Evolutionary conservation across 2,113 vertebrate genomes (phyloP), one percentile per base, ranked within the genome.

Genomic region (Plectropomus leopardus): DNA sequence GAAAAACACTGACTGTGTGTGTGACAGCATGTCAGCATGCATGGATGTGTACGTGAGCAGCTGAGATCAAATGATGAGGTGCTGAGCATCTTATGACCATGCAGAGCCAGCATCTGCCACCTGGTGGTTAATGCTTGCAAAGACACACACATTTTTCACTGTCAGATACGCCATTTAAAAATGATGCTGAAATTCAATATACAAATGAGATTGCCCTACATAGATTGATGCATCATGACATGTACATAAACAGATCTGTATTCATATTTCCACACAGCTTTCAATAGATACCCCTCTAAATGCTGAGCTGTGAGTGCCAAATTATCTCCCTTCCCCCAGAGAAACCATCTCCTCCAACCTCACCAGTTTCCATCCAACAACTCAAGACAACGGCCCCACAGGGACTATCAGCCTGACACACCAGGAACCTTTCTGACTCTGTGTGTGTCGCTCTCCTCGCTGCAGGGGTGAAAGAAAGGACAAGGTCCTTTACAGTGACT

Each of bases 61-160:
- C 61, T 72, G n/a, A 61, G 70, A 72, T 68, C 75, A 60, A 54
- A 78, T 67, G 64, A 32, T 47, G 59, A 54, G 30, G 30, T 6
- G 28, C 42, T 58, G 0, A 60, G 14, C 48, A 28, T 84, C 42
- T 75, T 15, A 28, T 67, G 44, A 72, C 68, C 47, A 16, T 51
- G 69, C 72, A 83, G 88, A 70, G 72, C 82, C 24, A 55, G 2
- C 55, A 71, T 55, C 61, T 86, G 91, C 92, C 92, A 82, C 76
- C 92, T 93, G 84, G 89, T 91, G 93, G 90, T 45, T 57, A 80
- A 61, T 13, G 42, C 28, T 48, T 76, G 75, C 10, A 78, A 76
- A 65, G 58, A 67, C 76, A 78, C 13, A 17, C 16, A 68, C n/a
- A 14, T 13, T 16, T 30, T 66, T 53, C 45, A 19, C 15, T 64